phyloP scores from a whole-genome alignment of 2,797 vertebrate genomes.

The Nasua narica region DNA sequence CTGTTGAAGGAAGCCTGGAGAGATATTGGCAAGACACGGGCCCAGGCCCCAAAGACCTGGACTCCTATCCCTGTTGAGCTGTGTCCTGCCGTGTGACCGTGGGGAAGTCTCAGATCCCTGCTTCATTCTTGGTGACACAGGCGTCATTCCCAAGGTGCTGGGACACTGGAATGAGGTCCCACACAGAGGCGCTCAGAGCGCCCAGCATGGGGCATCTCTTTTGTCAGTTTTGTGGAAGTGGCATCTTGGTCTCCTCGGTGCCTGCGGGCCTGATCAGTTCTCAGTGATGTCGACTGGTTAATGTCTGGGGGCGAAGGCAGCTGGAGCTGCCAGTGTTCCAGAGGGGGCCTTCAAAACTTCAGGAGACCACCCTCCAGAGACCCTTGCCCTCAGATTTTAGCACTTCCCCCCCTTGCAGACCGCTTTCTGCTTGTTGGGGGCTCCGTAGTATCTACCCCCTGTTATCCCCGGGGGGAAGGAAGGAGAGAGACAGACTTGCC shows the following conservation, averaged over 20 bases:
- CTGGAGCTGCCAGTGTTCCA: background rate
- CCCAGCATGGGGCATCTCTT: accelerated
- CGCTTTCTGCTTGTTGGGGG: background rate
- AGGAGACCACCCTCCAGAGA: background rate
- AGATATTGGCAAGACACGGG: background rate
- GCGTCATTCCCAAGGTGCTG: background rate
- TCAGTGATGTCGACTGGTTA: background rate
- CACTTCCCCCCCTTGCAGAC: background rate
- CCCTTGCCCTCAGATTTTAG: background rate
- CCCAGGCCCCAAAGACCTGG: background rate
- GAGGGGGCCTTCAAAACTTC: background rate
- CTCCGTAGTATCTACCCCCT: background rate
- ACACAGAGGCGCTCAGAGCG: background rate
- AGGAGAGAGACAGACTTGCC: background rate
- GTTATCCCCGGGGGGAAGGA: background rate
- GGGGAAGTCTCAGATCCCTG: background rate
- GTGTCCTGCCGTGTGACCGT: background rate
- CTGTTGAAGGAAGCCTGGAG: background rate
- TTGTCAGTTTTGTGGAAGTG: background rate
- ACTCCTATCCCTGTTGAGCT: background rate
- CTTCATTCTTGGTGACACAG: background rate
- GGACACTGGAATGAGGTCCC: background rate
- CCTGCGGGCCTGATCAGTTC: background rate
- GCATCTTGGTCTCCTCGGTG: background rate
- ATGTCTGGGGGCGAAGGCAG: background rate